Conservation (phyloP, 2,888 invertebrate species). For the Catonia carolina region DNA sequence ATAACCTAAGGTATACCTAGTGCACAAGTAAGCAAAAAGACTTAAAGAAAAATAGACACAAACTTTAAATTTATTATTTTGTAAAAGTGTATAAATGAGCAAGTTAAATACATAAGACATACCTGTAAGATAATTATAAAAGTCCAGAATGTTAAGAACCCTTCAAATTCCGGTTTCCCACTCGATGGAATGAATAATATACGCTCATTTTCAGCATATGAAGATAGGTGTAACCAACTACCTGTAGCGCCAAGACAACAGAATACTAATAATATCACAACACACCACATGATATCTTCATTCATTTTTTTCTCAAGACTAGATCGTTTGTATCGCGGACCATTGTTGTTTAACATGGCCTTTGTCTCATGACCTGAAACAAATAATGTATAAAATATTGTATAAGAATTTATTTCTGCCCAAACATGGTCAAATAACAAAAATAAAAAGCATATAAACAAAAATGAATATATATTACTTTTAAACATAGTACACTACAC, state of each 20-base stretch:
- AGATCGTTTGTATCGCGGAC: conserved; percentile 88
- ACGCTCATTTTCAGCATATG: conserved; percentile 50
- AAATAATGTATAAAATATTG: too few relatives aligned
- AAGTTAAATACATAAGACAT: too few relatives aligned
- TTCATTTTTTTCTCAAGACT: conserved; percentile 91
- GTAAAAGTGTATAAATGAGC: too few relatives aligned
- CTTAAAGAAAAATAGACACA: too few relatives aligned
- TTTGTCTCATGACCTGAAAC: conserved; percentile 86
- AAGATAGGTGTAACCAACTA: conserved; percentile 66
- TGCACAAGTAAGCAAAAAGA: too few relatives aligned
- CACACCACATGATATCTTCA: conserved; percentile 93
- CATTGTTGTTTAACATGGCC: conserved; percentile 95
- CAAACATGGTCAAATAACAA: too few relatives aligned
- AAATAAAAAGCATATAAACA: too few relatives aligned
- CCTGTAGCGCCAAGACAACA: conserved; percentile 89
- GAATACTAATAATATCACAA: conserved; percentile 78
- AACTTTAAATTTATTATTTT: too few relatives aligned
- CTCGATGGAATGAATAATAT: conserved; percentile 42
- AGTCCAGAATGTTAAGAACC: conserved; percentile 87
- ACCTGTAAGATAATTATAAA: conserved; percentile 92
- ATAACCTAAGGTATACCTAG: too few relatives aligned
- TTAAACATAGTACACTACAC: conserved; percentile 5
- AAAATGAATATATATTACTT: too few relatives aligned
- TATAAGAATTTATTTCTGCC: too few relatives aligned
- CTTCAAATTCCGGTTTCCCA: conserved; percentile 54